Evolutionary conservation across 1,140 invertebrate genomes (phyloP).

Genomic region (Chelonus insularis): DNA sequence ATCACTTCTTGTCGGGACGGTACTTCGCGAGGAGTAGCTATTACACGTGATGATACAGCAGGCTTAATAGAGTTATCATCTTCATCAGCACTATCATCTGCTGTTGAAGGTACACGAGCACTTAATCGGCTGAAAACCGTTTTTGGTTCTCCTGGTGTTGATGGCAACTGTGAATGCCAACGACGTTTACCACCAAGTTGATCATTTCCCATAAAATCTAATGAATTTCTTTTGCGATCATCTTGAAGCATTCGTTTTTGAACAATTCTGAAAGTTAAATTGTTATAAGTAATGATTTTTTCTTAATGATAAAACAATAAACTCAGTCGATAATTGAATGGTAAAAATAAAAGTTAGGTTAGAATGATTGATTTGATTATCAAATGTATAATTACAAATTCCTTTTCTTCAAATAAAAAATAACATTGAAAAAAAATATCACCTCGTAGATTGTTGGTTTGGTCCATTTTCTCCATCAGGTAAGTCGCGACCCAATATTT

Average conservation of each 20-base stretch:
- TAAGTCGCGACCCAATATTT: slow-evolving; percentile 57
- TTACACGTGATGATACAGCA: slow-evolving; percentile 63
- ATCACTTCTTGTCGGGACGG: slow-evolving; percentile 77
- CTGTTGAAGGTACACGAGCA: slow-evolving; percentile 53
- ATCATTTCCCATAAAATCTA: slow-evolving; percentile 55
- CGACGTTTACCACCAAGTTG: slow-evolving; percentile 54
- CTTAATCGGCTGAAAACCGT: slow-evolving; percentile 63
- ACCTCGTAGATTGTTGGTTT: slow-evolving; percentile 45
- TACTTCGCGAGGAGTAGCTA: slow-evolving; percentile 67
- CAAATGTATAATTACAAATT: neutral
- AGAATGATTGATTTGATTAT: neutral
- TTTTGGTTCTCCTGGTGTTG: slow-evolving; percentile 51
- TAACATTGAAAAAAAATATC: slow-evolving; percentile 21
- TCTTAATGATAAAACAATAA: too few relatives aligned
- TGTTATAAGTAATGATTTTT: slow-evolving; percentile 1
- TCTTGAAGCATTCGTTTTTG: slow-evolving; percentile 53
- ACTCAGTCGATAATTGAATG: too few relatives aligned
- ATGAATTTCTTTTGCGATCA: slow-evolving; percentile 46
- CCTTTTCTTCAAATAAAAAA: neutral
- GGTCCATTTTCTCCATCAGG: slow-evolving; percentile 55
- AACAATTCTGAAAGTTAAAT: slow-evolving; percentile 36
- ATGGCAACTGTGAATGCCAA: slow-evolving; percentile 34
- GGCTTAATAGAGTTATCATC: slow-evolving; percentile 57
- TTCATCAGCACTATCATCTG: slow-evolving; percentile 58
- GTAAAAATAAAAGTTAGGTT: neutral